Percentiles rank a stretch among this genome's conserved stretches.
Conservation (phyloP, 2,888 invertebrate genomes). For the Theretra japonica region DNA sequence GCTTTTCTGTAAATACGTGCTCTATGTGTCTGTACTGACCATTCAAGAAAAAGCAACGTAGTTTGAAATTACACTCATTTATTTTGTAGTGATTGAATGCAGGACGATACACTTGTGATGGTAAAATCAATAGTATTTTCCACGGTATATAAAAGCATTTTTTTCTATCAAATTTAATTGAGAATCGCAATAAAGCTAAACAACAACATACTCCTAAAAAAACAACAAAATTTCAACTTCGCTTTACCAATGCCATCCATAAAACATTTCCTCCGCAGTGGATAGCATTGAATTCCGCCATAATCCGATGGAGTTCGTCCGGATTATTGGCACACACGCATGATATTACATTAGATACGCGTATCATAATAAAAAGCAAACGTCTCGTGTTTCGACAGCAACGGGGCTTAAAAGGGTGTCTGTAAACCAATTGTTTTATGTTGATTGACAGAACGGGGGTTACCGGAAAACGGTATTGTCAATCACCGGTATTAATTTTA, state of each 20-base stretch:
- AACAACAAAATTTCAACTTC: neutral
- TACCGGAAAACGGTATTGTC: slow-evolving; percentile 21
- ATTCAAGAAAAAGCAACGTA: neutral
- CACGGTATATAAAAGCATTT: too few species aligned
- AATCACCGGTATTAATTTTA: slow-evolving; percentile 11
- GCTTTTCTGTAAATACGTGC: neutral
- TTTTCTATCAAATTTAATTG: too few species aligned
- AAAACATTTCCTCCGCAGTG: neutral
- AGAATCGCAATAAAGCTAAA: neutral
- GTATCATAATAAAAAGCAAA: slow-evolving; percentile 24
- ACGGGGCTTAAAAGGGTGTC: neutral
- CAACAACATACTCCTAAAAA: neutral
- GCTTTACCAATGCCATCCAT: slow-evolving; percentile 1
- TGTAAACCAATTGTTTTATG: slow-evolving; percentile 7
- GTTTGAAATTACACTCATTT: neutral
- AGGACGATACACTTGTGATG: too few species aligned
- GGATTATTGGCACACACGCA: slow-evolving; percentile 27
- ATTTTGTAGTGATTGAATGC: too few species aligned
- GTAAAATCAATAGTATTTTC: too few species aligned
- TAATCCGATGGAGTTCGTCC: slow-evolving; percentile 17
- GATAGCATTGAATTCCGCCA: slow-evolving; percentile 20
- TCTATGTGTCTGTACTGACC: neutral
- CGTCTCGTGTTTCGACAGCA: slow-evolving; percentile 3
- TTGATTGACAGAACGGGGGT: slow-evolving; percentile 17
- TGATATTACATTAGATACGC: slow-evolving; percentile 29